Evolutionary conservation across 2,888 invertebrate species (phyloP), one percentile per base, ranked within the genome.

Genomic region (Lasioglossum leucozonium): DNA sequence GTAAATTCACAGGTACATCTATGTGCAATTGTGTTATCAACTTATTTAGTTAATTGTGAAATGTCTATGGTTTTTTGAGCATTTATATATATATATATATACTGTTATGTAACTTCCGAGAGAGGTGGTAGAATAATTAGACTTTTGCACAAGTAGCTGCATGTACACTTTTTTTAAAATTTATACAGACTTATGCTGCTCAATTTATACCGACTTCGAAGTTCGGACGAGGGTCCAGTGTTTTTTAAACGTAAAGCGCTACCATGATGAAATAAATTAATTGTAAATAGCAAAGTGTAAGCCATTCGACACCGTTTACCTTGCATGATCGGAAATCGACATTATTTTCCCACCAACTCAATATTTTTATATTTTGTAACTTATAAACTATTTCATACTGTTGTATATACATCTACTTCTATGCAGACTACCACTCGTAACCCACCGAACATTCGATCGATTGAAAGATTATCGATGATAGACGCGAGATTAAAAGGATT

Each of bases 281-380:
- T 62, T 62, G 62, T 62, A 62, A 18, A 62, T 62, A 62, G 62
- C 62, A 18, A 62, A 18, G 62, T 16, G 30, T 30, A 30, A 62
- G 62, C 62, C 18, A 30, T 62, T 62, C 2, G 18, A 30, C 62
- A 30, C 62, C 62, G 30, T 62, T 62, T 30, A 62, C 11, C 62
- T 18, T 30, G 30, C 62, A 62, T 30, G 62, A 30, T 30, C 18
- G 62, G 30, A 62, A 62, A 30, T 62, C 62, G 8, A 30, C 30
- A 62, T 62, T 62, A 62, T 62, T 62, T 62, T 62, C 62, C 62
- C 62, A 62, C 62, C 62, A 62, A 22, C 37, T 67, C 67, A 67
- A 44, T 74, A 74, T 65, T 67, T 79, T 76, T 71, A 79, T 85
- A 72, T 82, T 74, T 82, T 80, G 69, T 84, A 79, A 62, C 74